These are phyloP conservation scores for Crotophaga sulcirostris DNA, from an alignment of 2,113 vertebrate genomes.

Conservation along the genomic window DNA sequence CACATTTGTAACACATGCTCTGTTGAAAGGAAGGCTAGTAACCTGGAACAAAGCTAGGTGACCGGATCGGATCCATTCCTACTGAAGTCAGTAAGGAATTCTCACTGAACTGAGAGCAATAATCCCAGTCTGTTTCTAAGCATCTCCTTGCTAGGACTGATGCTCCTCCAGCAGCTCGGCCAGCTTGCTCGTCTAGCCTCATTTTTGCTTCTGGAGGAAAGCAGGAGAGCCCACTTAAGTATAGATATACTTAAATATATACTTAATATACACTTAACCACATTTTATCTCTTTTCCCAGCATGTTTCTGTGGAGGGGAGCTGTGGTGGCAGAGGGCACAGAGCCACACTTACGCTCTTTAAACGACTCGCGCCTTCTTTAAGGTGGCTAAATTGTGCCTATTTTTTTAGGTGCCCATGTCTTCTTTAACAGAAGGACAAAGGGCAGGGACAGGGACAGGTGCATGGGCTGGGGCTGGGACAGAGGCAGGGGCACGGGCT, in stretches of 20 bases:
- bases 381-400: neutral
- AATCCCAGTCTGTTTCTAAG: neutral
- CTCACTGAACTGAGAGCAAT: neutral
- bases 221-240: neutral
- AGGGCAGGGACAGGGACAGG: too few species aligned
- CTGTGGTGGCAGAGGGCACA: neutral
- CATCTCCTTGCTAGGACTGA: neutral
- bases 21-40: neutral
- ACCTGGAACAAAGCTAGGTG: neutral
- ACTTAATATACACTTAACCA: rapidly evolving
- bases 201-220: neutral
- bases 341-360: neutral
- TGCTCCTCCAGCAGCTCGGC: neutral
- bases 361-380: neutral
- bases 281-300: neutral
- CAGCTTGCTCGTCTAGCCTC: neutral
- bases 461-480: too few species aligned
- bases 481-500: too few species aligned
- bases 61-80: neutral
- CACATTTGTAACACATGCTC: too few species aligned
- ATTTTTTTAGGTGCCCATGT: neutral
- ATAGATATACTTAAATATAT: neutral
- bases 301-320: neutral
- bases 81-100: neutral
- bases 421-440: neutral